Evolutionary conservation across 23 tunicate genomes (phyloP), one percentile per base, ranked within the genome.

Genomic region (Trididemnum clinides): DNA sequence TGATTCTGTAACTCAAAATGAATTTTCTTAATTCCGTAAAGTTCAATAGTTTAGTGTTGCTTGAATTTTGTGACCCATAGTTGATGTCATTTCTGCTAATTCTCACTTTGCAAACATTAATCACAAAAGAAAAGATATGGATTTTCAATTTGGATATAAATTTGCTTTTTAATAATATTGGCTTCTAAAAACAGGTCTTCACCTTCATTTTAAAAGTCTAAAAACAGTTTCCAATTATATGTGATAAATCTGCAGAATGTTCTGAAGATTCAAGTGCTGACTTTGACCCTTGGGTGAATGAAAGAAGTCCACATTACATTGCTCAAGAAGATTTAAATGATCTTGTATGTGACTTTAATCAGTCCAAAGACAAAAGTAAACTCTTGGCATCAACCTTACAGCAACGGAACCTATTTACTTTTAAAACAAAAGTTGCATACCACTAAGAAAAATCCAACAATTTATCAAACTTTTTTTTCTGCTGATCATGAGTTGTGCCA

Each of bases 251-350:
- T 71, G 38, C 77, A 27, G 77, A 71, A 71, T 71, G 36, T 71
- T 71, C 77, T 71, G 38, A 71, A 71, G 77, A 71, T 33, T 71
- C 77, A 71, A 71, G 38, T n/a, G 30, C 77, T 71, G 38, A 71
- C 37, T 71, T 71, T 7, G 77, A 71, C 77, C n/a, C 38, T 71
- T 71, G 77, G 5, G 38, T 28, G 38, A 71, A 37, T 28, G 38
- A 71, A 71, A 25, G 26, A 71, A 25, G 26, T n/a, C 36, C 77
- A 71, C 38, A 71, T 71, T 71, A 27, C 30, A 71, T 71, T 71
- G 30, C 38, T 71, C 15, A 30, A 71, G 38, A 71, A 28, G 39
- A 63, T 63, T 63, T 63, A 25, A 63, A 63, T 63, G 7, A 71
- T 71, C 77, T 71, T 71, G 77, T 71, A 71, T 37, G 19, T 10